Evolutionary conservation across 2,113 vertebrate species (phyloP).

Genomic region (Chroicocephalus ridibundus): DNA sequence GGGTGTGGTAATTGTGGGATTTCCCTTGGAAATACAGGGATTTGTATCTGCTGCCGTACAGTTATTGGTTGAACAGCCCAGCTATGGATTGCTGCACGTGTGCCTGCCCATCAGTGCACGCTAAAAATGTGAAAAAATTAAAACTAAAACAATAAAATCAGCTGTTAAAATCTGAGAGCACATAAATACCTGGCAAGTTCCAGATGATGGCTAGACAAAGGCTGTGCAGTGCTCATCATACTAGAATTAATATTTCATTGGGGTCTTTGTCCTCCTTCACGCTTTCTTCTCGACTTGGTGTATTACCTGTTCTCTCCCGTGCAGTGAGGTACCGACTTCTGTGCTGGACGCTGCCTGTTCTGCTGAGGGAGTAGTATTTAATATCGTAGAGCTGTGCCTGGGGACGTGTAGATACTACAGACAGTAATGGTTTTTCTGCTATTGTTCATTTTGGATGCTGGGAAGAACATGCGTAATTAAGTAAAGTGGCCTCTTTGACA

Average conservation of each 20-base stretch:
- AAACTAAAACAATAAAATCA: background rate
- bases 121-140: background rate
- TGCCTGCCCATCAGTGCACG: background rate
- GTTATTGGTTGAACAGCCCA: background rate
- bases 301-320: background rate
- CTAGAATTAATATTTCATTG: background rate
- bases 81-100: background rate
- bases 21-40: background rate
- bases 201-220: background rate
- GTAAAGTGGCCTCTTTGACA: background rate
- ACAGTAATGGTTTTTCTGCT: background rate
- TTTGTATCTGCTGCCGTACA: background rate
- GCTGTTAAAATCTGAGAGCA: background rate
- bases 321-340: accelerated
- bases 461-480: background rate
- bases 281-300: background rate
- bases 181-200: background rate
- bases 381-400: background rate
- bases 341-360: background rate
- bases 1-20: background rate
- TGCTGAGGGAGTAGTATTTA: background rate
- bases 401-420: background rate
- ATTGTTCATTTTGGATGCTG: background rate
- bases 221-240: background rate
- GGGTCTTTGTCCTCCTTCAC: background rate